A percentile compares a stretch with the other conserved stretches of the same genome.
Conservation (phyloP, 2,113 vertebrate genomes). For the Enhydra lutris region DNA sequence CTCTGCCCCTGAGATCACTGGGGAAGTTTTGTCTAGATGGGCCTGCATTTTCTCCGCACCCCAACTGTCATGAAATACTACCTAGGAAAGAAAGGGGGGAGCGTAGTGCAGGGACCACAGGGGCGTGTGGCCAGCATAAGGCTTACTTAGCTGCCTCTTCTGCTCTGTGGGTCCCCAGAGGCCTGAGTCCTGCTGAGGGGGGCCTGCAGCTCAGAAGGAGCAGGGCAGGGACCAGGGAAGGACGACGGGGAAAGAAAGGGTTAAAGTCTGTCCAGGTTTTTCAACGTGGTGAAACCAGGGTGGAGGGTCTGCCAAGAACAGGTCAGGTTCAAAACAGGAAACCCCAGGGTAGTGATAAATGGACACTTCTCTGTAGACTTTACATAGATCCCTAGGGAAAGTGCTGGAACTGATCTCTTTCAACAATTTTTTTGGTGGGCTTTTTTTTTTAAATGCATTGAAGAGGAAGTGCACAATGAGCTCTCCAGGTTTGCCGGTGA, state of each 20-base stretch:
- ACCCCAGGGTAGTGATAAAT: constrained; percentile 22
- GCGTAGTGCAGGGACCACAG: not conserved
- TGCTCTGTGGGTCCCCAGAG: not conserved
- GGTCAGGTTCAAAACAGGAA: constrained; percentile 55
- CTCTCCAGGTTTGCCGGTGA: not conserved
- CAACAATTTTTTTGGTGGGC: not conserved
- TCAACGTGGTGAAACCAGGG: not conserved
- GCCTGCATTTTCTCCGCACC: not conserved
- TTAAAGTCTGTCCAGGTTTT: not conserved
- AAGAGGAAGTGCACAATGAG: constrained; percentile 16
- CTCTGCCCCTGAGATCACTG: not conserved
- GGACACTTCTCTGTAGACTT: not conserved
- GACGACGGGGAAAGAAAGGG: not conserved
- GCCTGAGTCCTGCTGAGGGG: accelerated
- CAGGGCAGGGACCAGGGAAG: not conserved
- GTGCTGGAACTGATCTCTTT: constrained; percentile 40
- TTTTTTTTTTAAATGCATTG: not conserved
- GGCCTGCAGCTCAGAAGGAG: not conserved
- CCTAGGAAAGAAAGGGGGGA: not conserved
- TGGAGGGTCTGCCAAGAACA: constrained; percentile 25
- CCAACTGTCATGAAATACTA: not conserved
- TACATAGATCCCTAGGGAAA: constrained; percentile 21
- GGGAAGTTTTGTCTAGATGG: not conserved
- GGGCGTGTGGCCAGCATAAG: not conserved
- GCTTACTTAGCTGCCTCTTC: not conserved